A percentile compares a stretch with the other conserved stretches of the same genome.
These are phyloP conservation scores for Dolichomitus sp. DNA, from an alignment of 2,888 invertebrate genomes.

Conservation along the genomic window DNA sequence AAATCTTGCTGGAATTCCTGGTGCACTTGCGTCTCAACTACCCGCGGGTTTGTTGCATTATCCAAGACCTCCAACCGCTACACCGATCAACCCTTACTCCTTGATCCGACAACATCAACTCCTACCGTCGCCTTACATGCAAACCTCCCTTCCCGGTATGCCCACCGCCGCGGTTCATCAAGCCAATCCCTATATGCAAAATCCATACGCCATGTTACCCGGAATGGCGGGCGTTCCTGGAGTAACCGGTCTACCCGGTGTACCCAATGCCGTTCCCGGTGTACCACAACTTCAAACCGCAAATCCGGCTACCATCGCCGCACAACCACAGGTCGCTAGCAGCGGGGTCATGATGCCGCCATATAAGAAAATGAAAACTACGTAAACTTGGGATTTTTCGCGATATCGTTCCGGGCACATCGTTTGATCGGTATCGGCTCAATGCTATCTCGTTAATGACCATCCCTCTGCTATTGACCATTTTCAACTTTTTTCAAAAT, in stretches of 20 bases:
- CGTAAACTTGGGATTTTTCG: conserved; percentile 86
- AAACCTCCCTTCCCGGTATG: conserved; percentile 77
- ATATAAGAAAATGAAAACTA: conserved; percentile 97
- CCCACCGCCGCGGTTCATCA: conserved; percentile 77
- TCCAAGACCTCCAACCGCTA: conserved; percentile 79
- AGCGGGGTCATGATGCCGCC: conserved; percentile 90
- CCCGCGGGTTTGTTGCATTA: conserved; percentile 85
- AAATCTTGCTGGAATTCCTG: conserved; percentile 77
- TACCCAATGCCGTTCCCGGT: conserved; percentile 83
- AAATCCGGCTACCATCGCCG: conserved; percentile 84
- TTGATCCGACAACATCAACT: conserved; percentile 85
- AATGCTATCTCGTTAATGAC: conserved; percentile 6
- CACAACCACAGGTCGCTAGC: conserved; percentile 86
- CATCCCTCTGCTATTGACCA: too few relatives aligned
- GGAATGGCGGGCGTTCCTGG: conserved; percentile 78
- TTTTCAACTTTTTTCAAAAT: too few relatives aligned
- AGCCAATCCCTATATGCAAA: conserved; percentile 81
- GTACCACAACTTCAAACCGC: conserved; percentile 78
- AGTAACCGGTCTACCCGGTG: conserved; percentile 86
- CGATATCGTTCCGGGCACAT: neutral
- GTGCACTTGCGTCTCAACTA: conserved; percentile 77
- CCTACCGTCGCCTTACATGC: conserved; percentile 79
- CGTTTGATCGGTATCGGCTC: neutral
- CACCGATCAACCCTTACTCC: conserved; percentile 87
- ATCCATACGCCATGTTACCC: conserved; percentile 82